Evolutionary conservation across 2,797 vertebrate species (phyloP), one percentile per base, ranked within the genome.

Genomic region (Sebastes hubbsi): DNA sequence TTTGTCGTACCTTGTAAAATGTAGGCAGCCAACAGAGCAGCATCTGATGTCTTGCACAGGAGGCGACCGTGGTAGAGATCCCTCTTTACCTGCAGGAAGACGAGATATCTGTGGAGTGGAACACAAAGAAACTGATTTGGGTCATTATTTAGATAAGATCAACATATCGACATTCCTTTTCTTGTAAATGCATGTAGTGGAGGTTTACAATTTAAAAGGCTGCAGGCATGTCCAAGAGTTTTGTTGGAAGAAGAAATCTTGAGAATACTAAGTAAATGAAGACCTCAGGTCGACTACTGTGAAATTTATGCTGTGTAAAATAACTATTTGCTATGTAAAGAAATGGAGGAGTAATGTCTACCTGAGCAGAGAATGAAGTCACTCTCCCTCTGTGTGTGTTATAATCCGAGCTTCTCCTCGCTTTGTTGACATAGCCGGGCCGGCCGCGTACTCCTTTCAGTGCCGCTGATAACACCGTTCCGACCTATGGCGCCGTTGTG

Each of bases 71-170:
- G 99, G 94, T 99, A 99, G 78, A 99, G 96, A 94, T 99, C 99
- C 91, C 99, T 96, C 91, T 99, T 99, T 91, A 99, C 98, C 97
- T 99, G 99, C 82, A 99, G 97, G 96, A 99, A 99, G 88, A 99
- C 98, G 67, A 99, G 91, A 94, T 99, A 99, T 96, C 98, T 99
- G 96, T 78, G 82, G 89, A 86, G 78, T 11, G 72, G 92, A 90
- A 90, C 77, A 90, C 71, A 87, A 36, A 86, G 27, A 75, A 67
- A 82, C 78, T 56, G 54, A 78, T 83, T 72, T 10, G 59, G 67
- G 52, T 89, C 68, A 84, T 81, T 81, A 80, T 77, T 83, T 22
- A 63, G 29, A 65, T 60, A 42, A 24, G 59, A 63, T 42, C 3
- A 60, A n/a, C 10, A 52, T 2, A 68, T 20, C 1, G 1, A 58